phyloP scores from a whole-genome alignment of 2,113 vertebrate genomes.

The Eidolon helvum region DNA sequence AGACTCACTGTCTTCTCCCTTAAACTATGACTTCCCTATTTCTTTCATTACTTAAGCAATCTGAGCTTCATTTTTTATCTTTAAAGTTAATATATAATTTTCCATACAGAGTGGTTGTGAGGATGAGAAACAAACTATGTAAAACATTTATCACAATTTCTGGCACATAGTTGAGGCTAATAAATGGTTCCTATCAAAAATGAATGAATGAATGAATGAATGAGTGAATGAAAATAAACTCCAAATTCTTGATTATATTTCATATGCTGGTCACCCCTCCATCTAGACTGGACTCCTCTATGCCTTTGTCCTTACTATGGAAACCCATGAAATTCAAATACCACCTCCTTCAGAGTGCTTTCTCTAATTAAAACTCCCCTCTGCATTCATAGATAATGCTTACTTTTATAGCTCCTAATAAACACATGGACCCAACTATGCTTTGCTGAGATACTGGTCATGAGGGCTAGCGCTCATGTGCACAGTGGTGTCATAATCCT shows the following conservation, averaged over 20 bases:
- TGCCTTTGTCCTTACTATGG: neutral
- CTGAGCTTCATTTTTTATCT: neutral
- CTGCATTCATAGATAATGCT: conserved; percentile 32
- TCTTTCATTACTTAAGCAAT: neutral
- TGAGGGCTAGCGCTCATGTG: neutral
- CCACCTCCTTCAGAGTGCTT: neutral
- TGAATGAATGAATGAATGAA: too few relatives aligned
- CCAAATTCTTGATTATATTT: neutral
- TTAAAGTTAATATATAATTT: neutral
- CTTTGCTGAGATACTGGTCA: neutral
- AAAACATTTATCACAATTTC: neutral
- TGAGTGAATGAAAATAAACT: too few relatives aligned
- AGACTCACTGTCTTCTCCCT: neutral
- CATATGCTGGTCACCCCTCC: neutral
- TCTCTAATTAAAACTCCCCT: conserved; percentile 48
- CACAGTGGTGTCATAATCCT: neutral
- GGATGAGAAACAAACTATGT: neutral
- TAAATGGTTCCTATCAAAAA: neutral
- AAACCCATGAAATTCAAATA: neutral
- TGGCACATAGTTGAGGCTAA: neutral
- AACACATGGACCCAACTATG: neutral
- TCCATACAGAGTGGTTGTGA: neutral
- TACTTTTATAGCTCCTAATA: conserved; percentile 43
- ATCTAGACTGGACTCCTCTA: neutral
- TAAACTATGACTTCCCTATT: neutral